Evolutionary conservation across 2,113 vertebrate species (phyloP), one percentile per base, ranked within the genome.

Genomic region (Heterocephalus glaber): DNA sequence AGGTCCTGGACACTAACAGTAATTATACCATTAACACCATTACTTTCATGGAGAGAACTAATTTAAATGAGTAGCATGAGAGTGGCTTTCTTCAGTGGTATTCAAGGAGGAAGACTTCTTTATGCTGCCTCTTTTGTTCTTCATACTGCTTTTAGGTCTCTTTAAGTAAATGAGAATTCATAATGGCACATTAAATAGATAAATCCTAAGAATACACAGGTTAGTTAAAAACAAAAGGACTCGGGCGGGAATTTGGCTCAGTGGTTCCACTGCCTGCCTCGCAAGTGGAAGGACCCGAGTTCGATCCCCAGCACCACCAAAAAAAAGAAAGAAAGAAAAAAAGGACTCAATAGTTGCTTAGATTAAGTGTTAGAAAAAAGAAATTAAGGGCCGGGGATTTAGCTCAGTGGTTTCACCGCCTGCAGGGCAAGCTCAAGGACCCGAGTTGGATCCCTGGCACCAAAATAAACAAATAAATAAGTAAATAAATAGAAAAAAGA

Each of bases 401-500:
- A n/a, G n/a, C n/a, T n/a, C n/a, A n/a, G n/a, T n/a, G n/a, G n/a
- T n/a, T n/a, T n/a, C n/a, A n/a, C n/a, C n/a, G n/a, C n/a, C n/a
- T n/a, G n/a, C n/a, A n/a, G n/a, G n/a, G n/a, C n/a, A n/a, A n/a
- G n/a, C n/a, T n/a, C n/a, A n/a, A n/a, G n/a, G n/a, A n/a, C n/a
- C n/a, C n/a, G n/a, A n/a, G n/a, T n/a, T n/a, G n/a, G n/a, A n/a
- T n/a, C n/a, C n/a, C n/a, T n/a, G n/a, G n/a, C n/a, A n/a, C n/a
- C n/a, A n/a, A n/a, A n/a, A n/a, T n/a, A n/a, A n/a, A n/a, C n/a
- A n/a, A n/a, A n/a, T n/a, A n/a, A n/a, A n/a, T n/a, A n/a, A n/a
- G n/a, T n/a, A n/a, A n/a, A n/a, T n/a, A n/a, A n/a, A n/a, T 66
- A 92, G 65, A 28, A 70, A 89, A 86, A n/a, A 76, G 65, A 95